Base-by-base conservation (phyloP, 2,113 vertebrate genomes). In the Caranx melampygus region DNA sequence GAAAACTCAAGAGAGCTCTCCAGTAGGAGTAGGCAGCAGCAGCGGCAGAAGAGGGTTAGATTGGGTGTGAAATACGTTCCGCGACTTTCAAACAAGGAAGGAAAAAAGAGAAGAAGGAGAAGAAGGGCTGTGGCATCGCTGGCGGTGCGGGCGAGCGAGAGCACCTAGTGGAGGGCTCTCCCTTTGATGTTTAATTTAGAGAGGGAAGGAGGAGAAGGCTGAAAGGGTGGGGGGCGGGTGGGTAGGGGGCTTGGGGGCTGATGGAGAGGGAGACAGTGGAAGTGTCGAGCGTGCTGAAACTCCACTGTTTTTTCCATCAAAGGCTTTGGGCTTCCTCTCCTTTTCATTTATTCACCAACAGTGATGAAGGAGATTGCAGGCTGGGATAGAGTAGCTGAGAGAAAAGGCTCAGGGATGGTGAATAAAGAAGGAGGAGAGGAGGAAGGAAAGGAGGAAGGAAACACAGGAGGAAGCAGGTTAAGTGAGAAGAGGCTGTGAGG, bases 141-240 rank as follows among this genome's bases (percentile, higher is more conserved):
- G 83, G 75, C 61, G 18, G 64, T 52, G 78, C 82, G n/a, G 87
- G 78, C 64, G 44, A 81, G 85, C 16, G 31, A 59, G 59, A 81
- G 88, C 83, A 92, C 88, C 91, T 90, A 71, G 72, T 82, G 61
- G 63, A 87, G 78, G 79, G 60, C 81, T 78, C 73, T 80, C 52
- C 64, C 85, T 92, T 92, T 92, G 91, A 93, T 92, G 91, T 93
- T 90, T 90, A 79, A 87, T 90, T 90, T 85, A 87, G 81, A 89
- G 79, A 47, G 72, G 21, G 70, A 33, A 75, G 60, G 72, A 49
- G 70, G 51, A 59, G 18, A 42, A 16, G 65, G 68, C 67, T 81
- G 82, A 72, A 74, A 65, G 79, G 67, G 6, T 45, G 79, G 18
- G 49, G 69, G 34, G 79, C 14, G 49, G 69, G 34, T 62, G 79